Conservation (phyloP, 2,113 vertebrate genomes). For the Brienomyrus brachyistius region DNA sequence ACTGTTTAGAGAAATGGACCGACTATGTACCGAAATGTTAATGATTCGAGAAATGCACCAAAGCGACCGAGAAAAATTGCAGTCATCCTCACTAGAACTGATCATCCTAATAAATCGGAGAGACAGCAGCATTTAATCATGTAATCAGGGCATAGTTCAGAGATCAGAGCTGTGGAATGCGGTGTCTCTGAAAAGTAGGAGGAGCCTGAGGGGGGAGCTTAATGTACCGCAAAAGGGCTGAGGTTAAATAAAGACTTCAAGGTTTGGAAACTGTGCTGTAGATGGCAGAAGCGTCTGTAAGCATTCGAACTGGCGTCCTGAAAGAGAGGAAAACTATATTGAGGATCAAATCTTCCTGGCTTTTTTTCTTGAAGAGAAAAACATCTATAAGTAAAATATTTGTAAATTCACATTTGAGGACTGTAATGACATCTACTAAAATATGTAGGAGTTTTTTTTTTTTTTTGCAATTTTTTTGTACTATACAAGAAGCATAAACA, state of each 20-base stretch:
- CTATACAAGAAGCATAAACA: neutral
- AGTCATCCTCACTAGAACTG: too few species aligned
- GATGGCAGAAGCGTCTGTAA: neutral
- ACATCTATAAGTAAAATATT: neutral
- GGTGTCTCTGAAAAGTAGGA: neutral
- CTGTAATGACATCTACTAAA: neutral
- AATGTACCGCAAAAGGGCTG: neutral
- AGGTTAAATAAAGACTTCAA: neutral
- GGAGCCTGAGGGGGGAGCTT: neutral
- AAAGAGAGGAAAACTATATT: neutral
- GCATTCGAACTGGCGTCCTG: neutral
- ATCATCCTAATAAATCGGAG: too few species aligned
- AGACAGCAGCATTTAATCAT: too few species aligned
- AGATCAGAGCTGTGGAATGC: too few species aligned
- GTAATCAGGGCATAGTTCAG: too few species aligned
- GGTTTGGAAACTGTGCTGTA: neutral
- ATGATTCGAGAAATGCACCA: too few species aligned
- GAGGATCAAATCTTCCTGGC: neutral
- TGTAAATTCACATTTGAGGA: neutral
- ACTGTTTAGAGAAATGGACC: too few species aligned
- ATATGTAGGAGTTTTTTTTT: neutral
- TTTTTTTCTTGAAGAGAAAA: neutral
- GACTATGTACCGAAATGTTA: too few species aligned
- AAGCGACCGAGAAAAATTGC: too few species aligned
- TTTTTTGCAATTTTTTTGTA: neutral